Evolutionary conservation across 2,797 vertebrate species (phyloP).

Genomic region (Syngnathus acus): DNA sequence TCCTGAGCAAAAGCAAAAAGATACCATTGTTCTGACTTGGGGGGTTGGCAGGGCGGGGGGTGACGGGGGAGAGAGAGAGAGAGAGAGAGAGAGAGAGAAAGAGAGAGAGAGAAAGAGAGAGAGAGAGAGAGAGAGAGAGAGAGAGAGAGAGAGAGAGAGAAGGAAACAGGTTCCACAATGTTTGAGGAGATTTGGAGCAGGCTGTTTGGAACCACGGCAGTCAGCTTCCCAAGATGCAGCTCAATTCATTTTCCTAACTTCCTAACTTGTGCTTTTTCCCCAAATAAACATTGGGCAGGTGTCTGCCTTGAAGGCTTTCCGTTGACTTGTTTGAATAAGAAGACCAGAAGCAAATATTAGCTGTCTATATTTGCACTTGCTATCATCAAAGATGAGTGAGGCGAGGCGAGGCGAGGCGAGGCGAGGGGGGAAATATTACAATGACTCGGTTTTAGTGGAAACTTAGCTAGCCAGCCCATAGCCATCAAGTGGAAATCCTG

Average conservation of each 20-base stretch:
- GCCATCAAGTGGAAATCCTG: too few relatives aligned
- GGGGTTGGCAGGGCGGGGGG: background rate
- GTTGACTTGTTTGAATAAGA: background rate
- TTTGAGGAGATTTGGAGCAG: background rate
- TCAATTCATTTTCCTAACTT: background rate
- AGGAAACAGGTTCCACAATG: background rate
- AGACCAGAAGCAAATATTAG: background rate
- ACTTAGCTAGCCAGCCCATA: background rate
- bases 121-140: too few relatives aligned
- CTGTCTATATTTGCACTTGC: background rate
- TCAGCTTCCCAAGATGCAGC: background rate
- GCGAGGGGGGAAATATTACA: background rate
- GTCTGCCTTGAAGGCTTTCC: background rate
- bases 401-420: too few relatives aligned
- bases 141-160: too few relatives aligned
- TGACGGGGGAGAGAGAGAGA: background rate
- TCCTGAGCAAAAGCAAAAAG: slow-evolving; percentile 15
- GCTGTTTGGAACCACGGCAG: background rate
- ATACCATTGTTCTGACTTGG: slow-evolving; percentile 15
- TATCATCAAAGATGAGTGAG: background rate
- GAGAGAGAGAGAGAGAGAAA: too few relatives aligned
- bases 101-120: too few relatives aligned
- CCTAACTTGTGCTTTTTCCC: background rate
- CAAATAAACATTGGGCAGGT: background rate
- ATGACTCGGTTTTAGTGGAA: background rate